These are phyloP conservation scores for Boulengeromyrus knoepffleri DNA, from an alignment of 2,113 vertebrate genomes.

Conservation along the genomic window DNA sequence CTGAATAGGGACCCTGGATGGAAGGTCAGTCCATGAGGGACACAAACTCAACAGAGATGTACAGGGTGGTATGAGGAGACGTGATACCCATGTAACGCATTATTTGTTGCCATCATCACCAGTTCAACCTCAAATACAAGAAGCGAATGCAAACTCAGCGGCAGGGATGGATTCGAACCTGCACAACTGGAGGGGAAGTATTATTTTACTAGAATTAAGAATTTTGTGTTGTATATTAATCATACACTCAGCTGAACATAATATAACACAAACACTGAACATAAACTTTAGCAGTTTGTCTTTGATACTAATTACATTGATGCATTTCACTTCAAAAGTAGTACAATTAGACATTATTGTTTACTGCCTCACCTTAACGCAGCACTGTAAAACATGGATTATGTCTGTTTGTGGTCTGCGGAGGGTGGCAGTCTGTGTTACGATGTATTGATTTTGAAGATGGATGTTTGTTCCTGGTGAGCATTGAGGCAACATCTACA, in stretches of 20 bases:
- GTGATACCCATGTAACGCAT: background rate
- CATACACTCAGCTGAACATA: background rate
- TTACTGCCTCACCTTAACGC: background rate
- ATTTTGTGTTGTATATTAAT: background rate
- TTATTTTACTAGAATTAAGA: background rate
- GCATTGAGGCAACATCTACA: background rate
- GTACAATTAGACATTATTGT: background rate
- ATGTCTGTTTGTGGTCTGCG: background rate
- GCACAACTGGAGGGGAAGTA: background rate
- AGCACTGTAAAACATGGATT: background rate
- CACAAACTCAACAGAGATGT: background rate
- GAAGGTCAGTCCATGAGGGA: background rate
- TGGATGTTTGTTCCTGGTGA: background rate
- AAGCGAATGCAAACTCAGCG: background rate
- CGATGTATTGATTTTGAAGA: background rate
- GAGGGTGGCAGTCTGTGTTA: background rate
- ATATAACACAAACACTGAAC: background rate
- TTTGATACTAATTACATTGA: background rate
- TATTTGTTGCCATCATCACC: background rate
- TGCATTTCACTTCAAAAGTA: background rate
- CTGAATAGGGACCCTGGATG: background rate
- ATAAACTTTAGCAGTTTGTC: background rate
- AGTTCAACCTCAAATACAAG: background rate
- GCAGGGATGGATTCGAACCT: background rate
- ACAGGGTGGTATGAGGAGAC: background rate